These are phyloP conservation scores for Drosophila ercepeae DNA, from an alignment of 1,140 invertebrate genomes.

Conservation along the genomic window DNA sequence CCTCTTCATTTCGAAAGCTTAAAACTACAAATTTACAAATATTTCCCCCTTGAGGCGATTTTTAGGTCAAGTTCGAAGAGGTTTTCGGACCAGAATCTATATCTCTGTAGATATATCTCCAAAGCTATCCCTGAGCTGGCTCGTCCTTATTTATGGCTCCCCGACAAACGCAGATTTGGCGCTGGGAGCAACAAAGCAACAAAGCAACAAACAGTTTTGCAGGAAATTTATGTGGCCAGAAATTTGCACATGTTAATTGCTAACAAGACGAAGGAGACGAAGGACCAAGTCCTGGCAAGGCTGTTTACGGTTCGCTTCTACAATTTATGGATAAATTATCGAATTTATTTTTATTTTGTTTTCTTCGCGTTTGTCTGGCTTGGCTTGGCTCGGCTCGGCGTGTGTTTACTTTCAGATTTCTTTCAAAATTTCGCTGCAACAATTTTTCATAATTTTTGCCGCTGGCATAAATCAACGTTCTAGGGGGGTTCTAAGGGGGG, in stretches of 20 bases:
- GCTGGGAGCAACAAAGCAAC: conserved; percentile 38
- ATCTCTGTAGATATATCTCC: too few species aligned
- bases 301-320: conserved; percentile 6
- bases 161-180: conserved; percentile 46
- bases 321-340: conserved; percentile 77
- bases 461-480: conserved; percentile 68
- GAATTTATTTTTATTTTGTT: conserved; percentile 62
- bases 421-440: conserved; percentile 68
- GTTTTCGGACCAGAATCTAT: too few species aligned
- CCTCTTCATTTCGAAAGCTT: too few species aligned
- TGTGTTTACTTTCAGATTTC: conserved; percentile 37
- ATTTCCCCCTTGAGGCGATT: too few species aligned
- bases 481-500: not conserved
- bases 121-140: too few species aligned
- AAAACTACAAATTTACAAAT: too few species aligned
- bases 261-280: conserved; percentile 33
- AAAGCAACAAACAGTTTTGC: conserved; percentile 45
- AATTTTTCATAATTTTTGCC: conserved; percentile 80
- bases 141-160: conserved; percentile 29
- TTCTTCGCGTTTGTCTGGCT: conserved; percentile 2
- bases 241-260: conserved; percentile 59
- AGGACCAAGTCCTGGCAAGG: conserved; percentile 6
- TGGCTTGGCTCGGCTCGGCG: not conserved
- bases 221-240: conserved; percentile 45
- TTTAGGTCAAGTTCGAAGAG: not conserved